A percentile compares a stretch with the other conserved stretches of the same genome.
Conservation (phyloP, 2,888 invertebrate species). For the Argynnis bischoffii region DNA sequence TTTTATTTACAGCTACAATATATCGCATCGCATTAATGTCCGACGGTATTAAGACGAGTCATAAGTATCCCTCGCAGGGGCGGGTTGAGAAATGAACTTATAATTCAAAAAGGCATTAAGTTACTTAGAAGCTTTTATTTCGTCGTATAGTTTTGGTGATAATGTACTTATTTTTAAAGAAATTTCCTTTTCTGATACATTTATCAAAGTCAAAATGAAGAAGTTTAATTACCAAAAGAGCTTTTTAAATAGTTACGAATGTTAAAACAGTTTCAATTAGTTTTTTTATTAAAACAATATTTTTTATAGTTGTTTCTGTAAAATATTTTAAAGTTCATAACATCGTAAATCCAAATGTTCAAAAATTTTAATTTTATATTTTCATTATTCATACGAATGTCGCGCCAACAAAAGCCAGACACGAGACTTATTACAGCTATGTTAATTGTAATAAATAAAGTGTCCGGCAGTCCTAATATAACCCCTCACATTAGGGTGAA, state of each 20-base stretch:
- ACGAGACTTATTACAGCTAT: background rate
- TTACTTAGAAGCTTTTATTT: slow-evolving; percentile 1
- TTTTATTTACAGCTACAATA: slow-evolving; percentile 19
- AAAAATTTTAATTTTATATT: too few relatives aligned
- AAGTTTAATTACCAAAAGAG: too few relatives aligned
- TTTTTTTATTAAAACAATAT: too few relatives aligned
- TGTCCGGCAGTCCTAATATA: background rate
- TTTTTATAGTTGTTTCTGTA: too few relatives aligned
- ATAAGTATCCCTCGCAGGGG: slow-evolving; percentile 9
- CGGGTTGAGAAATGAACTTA: slow-evolving; percentile 8
- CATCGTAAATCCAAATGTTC: too few relatives aligned
- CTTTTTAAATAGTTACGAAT: too few relatives aligned
- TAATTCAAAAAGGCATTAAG: slow-evolving; percentile 1
- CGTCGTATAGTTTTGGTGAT: background rate
- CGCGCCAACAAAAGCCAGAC: background rate
- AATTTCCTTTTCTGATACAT: too few relatives aligned
- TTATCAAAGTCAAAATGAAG: too few relatives aligned
- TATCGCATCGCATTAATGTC: slow-evolving; percentile 16
- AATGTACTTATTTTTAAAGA: background rate
- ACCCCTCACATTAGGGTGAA: background rate
- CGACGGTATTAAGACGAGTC: slow-evolving; percentile 9
- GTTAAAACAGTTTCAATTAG: too few relatives aligned
- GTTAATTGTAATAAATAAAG: slow-evolving; percentile 7
- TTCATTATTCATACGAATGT: too few relatives aligned
- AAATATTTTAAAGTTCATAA: too few relatives aligned